Base-by-base conservation (phyloP, 2,113 vertebrate genomes). In the Arizona elegans region DNA sequence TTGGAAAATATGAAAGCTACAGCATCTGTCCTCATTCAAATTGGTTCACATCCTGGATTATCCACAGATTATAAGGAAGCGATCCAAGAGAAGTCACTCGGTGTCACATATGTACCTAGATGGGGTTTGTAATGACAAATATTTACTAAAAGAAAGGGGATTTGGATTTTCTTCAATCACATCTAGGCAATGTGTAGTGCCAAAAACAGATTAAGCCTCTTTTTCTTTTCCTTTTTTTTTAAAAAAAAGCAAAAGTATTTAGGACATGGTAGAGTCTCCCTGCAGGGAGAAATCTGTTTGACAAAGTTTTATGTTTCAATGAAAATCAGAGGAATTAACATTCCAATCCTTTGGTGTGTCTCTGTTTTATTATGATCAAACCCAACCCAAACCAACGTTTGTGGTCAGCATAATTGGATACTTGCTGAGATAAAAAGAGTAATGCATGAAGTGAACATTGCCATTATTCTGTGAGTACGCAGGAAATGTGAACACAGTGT, bases 141-240 rank as follows among this genome's bases (percentile, higher is more conserved):
- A 21, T 93, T 93, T 86, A 13, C 56, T 54, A 89, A 53, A 90
- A 87, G 55, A 47, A 90, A 87, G 62, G 56, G 75, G 92, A 90
- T 93, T 93, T 93, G 86, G 75, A 93, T 55, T 58, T 62, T 90
- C 81, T 90, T 93, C 50, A 53, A 21, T 93, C 75, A 62, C 13
- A 50, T 90, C 75, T 87, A 54, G 56, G 75, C 81, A 87, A 90
- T 5, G 50, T 33, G 53, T 10, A 19, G 75, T 87, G 56, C 81
- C 26, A 56, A 53, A 52, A 65, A 65, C 55, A 86, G 58, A 89
- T 90, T 93, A 93, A 93, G 86, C 92, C 56, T 87, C 86, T 58
- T 91, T 89, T 88, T 92, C 53, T 50, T 55, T 92, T 92, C 54
- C 88, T 55, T 88, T 56, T 21, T 65, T 65, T 62, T 65, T 75